Percentiles rank a stretch among this genome's conserved stretches.
These are phyloP conservation scores for Zoanthus sociatus DNA, from an alignment of 92 coral and sea anemone species.

Conservation along the genomic window DNA sequence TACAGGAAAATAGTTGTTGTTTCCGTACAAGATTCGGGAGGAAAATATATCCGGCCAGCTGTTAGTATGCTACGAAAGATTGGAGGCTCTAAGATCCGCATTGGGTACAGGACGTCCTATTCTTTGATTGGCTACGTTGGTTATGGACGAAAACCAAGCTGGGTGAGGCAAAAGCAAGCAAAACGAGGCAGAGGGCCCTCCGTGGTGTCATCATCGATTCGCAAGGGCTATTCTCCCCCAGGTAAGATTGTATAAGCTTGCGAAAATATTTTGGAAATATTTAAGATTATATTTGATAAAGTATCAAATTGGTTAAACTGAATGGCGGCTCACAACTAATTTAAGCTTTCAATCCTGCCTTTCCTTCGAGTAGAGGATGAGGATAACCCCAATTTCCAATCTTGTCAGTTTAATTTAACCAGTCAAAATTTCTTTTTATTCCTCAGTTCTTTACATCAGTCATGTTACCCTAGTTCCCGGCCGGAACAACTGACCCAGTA, in stretches of 20 bases:
- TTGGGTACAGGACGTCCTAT: slow-evolving; percentile 13
- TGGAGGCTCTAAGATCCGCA: slow-evolving; percentile 27
- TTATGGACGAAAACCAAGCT: slow-evolving; percentile 14
- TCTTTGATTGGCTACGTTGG: slow-evolving; percentile 31
- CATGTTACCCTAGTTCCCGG: no score
- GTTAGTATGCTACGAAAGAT: slow-evolving; percentile 25
- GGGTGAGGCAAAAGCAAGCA: slow-evolving; percentile 40
- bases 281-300: no score
- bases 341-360: no score
- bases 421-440: no score
- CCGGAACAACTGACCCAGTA: no score
- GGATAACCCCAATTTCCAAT: no score
- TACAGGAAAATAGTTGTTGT: slow-evolving; percentile 33
- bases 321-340: no score
- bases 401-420: no score
- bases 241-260: background rate
- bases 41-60: slow-evolving; percentile 22
- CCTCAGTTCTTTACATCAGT: no score
- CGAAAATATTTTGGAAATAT: background rate
- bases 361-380: no score
- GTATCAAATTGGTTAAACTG: no score
- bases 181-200: slow-evolving; percentile 31
- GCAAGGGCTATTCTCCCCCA: background rate
- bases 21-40: slow-evolving; percentile 29
- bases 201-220: slow-evolving; percentile 5